These are phyloP conservation scores for Synergus japonicus DNA, from an alignment of 2,888 invertebrate genomes.

Conservation along the genomic window DNA sequence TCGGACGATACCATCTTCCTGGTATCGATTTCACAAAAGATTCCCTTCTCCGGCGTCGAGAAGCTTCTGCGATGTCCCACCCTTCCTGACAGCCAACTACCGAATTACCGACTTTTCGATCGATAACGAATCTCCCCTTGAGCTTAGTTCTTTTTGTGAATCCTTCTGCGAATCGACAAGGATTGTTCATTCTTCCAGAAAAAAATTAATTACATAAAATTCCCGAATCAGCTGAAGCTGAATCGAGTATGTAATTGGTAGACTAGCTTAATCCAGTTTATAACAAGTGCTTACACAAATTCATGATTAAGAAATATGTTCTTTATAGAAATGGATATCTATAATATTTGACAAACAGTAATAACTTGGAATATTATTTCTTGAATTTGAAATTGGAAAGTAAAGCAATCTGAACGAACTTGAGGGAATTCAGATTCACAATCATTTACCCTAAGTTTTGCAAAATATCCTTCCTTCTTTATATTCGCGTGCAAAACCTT, in stretches of 20 bases:
- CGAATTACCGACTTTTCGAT: slow-evolving; percentile 62
- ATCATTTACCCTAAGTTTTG: slow-evolving; percentile 9
- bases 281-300: not conserved
- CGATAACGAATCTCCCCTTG: slow-evolving; percentile 57
- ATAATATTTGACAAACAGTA: too few species aligned
- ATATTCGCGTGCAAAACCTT: slow-evolving; percentile 10
- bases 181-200: slow-evolving; percentile 4
- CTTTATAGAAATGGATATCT: too few species aligned
- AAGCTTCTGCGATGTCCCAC: slow-evolving; percentile 56
- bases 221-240: not conserved
- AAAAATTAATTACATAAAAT: slow-evolving; percentile 12
- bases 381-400: not conserved
- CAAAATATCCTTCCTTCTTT: not conserved
- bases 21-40: slow-evolving; percentile 76
- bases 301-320: too few species aligned
- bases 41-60: slow-evolving; percentile 56
- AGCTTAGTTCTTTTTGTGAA: slow-evolving; percentile 27
- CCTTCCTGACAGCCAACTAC: slow-evolving; percentile 61
- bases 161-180: slow-evolving; percentile 20
- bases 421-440: slow-evolving; percentile 3
- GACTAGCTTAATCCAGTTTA: not conserved
- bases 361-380: not conserved
- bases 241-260: slow-evolving; percentile 7
- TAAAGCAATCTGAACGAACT: not conserved
- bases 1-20: slow-evolving; percentile 72